These are phyloP conservation scores for Periparus ater DNA, from an alignment of 2,797 vertebrate genomes.

Conservation along the genomic window DNA sequence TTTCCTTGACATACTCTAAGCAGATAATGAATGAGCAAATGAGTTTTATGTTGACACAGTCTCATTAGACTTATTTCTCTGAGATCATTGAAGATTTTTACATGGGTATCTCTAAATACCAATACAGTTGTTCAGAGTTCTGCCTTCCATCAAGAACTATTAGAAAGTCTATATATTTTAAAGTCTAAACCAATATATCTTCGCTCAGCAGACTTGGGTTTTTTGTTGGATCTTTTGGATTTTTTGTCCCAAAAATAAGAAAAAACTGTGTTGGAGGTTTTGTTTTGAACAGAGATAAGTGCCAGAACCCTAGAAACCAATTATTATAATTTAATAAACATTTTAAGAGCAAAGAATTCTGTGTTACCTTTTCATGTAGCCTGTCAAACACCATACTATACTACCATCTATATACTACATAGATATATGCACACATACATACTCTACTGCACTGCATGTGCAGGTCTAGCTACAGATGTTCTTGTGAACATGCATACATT, in stretches of 20 bases:
- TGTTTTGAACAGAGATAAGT: slow-evolving; percentile 14
- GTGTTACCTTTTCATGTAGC: neutral
- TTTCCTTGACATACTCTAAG: slow-evolving; percentile 56
- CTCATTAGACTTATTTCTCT: slow-evolving; percentile 43
- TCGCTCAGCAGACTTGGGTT: neutral
- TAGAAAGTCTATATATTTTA: slow-evolving; percentile 39
- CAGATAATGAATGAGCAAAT: slow-evolving; percentile 21
- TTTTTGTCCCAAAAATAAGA: neutral
- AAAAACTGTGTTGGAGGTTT: slow-evolving; percentile 13
- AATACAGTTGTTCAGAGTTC: neutral
- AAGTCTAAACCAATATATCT: slow-evolving; percentile 49
- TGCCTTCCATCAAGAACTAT: neutral
- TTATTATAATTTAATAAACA: slow-evolving; percentile 41
- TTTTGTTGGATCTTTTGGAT: neutral
- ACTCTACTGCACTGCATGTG: neutral
- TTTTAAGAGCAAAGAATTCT: neutral
- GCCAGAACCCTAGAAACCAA: neutral
- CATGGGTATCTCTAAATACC: slow-evolving; percentile 44
- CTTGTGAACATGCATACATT: too few relatives aligned
- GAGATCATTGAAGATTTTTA: slow-evolving; percentile 43
- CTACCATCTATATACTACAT: neutral
- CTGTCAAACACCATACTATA: neutral
- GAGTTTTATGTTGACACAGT: slow-evolving; percentile 35
- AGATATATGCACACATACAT: too few relatives aligned
- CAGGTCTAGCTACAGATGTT: neutral